A percentile compares a stretch with the other conserved stretches of the same genome.
phyloP scores from a whole-genome alignment of 1,140 invertebrate genomes.

The Nixonia krombeini region DNA sequence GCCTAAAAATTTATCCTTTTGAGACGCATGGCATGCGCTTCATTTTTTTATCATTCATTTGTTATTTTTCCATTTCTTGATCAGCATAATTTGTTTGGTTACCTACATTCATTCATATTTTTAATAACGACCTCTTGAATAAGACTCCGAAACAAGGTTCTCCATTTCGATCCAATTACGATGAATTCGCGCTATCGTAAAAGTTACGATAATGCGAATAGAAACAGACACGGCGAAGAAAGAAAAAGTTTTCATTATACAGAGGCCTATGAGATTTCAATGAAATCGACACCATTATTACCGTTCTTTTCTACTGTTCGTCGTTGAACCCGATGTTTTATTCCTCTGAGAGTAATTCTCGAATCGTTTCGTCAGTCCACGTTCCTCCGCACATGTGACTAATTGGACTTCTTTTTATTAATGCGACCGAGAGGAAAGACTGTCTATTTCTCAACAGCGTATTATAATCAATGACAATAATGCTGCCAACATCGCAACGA shows the following conservation, averaged over 20 bases:
- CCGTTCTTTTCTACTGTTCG: no score
- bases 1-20: slow-evolving; percentile 39
- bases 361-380: slow-evolving; percentile 2
- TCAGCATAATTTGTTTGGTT: slow-evolving; percentile 2
- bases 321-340: no score
- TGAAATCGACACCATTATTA: no score
- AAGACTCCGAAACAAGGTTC: no score
- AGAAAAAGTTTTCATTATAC: no score
- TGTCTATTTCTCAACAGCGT: slow-evolving; percentile 23
- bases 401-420: slow-evolving; percentile 11
- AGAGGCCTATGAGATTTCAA: no score
- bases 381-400: background rate
- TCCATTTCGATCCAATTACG: no score
- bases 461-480: slow-evolving; percentile 35
- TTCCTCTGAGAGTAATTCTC: background rate
- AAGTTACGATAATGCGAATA: no score
- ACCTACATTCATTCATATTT: background rate
- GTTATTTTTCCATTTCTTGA: slow-evolving; percentile 5
- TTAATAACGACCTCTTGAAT: no score
- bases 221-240: no score
- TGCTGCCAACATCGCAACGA: slow-evolving; percentile 4
- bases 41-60: slow-evolving; percentile 31
- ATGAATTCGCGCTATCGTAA: no score
- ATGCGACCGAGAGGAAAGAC: slow-evolving; percentile 29
- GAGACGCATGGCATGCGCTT: slow-evolving; percentile 63